phyloP scores from a whole-genome alignment of 2,113 vertebrate genomes.

The Hippocampus mohnikei region DNA sequence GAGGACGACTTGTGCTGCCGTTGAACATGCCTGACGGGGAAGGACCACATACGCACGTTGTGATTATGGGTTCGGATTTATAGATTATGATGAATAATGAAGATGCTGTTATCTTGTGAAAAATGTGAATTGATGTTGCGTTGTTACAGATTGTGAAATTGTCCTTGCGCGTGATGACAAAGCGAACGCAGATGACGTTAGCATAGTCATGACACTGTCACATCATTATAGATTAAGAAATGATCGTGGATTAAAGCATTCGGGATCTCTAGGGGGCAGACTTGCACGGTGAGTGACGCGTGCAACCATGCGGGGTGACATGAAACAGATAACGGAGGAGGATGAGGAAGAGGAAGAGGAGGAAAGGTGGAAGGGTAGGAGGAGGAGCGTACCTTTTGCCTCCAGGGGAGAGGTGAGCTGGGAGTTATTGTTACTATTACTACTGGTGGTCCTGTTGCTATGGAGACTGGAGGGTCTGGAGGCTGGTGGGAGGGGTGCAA shows the following conservation, averaged over 20 bases:
- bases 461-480: constrained; percentile 94
- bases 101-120: too few relatives aligned
- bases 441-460: constrained; percentile 94
- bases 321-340: neutral
- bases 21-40: constrained; percentile 75
- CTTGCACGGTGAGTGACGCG: neutral
- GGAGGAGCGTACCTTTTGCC: constrained; percentile 87
- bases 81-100: too few relatives aligned
- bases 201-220: neutral
- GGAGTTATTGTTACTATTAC: constrained; percentile 94
- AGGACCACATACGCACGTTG: neutral
- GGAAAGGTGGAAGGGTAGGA: constrained; percentile 19
- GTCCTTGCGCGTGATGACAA: neutral
- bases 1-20: constrained; percentile 82
- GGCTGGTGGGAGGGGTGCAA: constrained; percentile 72
- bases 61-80: too few relatives aligned
- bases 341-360: neutral
- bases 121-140: too few relatives aligned
- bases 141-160: too few relatives aligned
- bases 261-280: neutral
- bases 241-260: neutral
- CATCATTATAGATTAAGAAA: neutral
- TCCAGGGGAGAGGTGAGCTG: constrained; percentile 81
- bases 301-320: neutral
- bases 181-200: neutral